phyloP scores from a whole-genome alignment of 2,113 vertebrate species.

The Marmota flaviventris region DNA sequence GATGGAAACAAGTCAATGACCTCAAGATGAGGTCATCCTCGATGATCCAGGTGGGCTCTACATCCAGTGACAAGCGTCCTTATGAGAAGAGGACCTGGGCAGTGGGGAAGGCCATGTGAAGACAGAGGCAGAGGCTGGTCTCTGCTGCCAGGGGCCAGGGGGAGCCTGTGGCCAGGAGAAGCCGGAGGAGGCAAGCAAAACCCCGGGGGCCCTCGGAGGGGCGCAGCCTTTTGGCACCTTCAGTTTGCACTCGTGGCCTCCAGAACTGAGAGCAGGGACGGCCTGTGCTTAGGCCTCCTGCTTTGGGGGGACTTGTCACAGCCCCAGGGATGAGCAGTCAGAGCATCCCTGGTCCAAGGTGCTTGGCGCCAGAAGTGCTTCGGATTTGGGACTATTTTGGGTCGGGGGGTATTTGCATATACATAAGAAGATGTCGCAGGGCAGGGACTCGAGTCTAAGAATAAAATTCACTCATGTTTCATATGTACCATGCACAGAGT shows the following conservation, averaged over 20 bases:
- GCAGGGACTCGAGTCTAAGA: not conserved
- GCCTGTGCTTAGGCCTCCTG: not conserved
- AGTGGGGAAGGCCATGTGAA: not conserved
- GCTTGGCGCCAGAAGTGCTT: too few relatives aligned
- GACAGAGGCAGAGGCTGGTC: not conserved
- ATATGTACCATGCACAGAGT: not conserved
- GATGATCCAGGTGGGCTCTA: too few relatives aligned
- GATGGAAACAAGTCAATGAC: not conserved
- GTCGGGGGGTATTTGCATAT: not conserved
- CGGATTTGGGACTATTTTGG: not conserved
- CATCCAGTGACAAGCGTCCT: not conserved
- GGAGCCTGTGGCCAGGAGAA: rapidly evolving
- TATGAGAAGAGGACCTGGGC: too few relatives aligned
- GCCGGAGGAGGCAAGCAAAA: rapidly evolving
- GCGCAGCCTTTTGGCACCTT: rapidly evolving
- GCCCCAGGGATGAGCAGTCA: rapidly evolving
- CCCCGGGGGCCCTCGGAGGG: rapidly evolving
- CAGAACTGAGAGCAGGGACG: not conserved
- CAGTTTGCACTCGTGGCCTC: not conserved
- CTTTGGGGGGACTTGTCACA: not conserved
- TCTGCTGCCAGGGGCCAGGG: not conserved
- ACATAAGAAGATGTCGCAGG: not conserved
- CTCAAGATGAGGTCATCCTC: not conserved
- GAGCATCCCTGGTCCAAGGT: not conserved
- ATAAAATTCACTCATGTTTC: not conserved